Evolutionary conservation across 2,888 invertebrate genomes (phyloP), one percentile per base, ranked within the genome.

Genomic region (Amitus sp.): DNA sequence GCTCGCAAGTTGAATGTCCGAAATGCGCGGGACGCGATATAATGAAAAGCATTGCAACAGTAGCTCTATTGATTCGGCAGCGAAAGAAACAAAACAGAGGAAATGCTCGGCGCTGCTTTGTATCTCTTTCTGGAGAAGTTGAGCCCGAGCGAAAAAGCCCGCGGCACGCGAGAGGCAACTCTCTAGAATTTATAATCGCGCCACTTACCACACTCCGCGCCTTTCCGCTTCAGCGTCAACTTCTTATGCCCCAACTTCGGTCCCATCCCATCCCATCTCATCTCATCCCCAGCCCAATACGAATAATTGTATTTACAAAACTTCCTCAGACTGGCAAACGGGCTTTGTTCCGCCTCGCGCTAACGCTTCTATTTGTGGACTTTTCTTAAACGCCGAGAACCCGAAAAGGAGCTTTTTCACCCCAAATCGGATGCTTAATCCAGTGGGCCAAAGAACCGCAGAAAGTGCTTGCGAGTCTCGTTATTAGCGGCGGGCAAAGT

Each of bases 171-270:
- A 56, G 56, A 60, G 47, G 50, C 47, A 56, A 53, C 58, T 67
- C 63, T 69, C 70, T 73, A 66, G 65, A 75, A 75, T 77, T 76
- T 76, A 76, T 77, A 76, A 77, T 77, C 76, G 73, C 66, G 66
- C 74, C 77, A 76, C 77, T 77, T 73, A 73, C 69, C 62, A 62
- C 66, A 67, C 52, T 66, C 61, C 57, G 57, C 68, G 63, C 67
- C 68, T 62, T 72, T 54, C 17, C 63, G 47, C 55, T 54, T 59
- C 47, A 52, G 61, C 64, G 57, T 55, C 51, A 43, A 57, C 57
- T 40, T 48, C 55, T 61, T 65, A 67, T 47, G 63, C 62, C 40
- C 58, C 46, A 47, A 17, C 5, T 13, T 33, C 50, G 51, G 58
- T 61, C 52, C 40, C 48, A 47, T 47, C 47, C 43, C 19, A n/a